These are phyloP conservation scores for Phragmatobia fuliginosa DNA, from an alignment of 2,888 invertebrate species.

Conservation along the genomic window DNA sequence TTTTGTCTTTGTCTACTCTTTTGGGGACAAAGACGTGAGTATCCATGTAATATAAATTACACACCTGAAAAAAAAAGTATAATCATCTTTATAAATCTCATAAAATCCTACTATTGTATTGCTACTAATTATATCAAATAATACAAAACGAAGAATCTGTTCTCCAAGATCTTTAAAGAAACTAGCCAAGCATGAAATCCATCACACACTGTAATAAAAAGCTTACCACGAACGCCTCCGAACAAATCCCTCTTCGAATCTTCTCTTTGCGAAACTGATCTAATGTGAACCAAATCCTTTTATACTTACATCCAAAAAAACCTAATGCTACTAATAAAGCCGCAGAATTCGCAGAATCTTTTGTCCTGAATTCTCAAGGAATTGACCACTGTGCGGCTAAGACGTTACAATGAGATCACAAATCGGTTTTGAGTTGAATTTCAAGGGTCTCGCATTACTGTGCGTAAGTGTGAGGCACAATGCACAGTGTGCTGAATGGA, in stretches of 20 bases:
- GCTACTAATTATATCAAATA: constrained; percentile 12
- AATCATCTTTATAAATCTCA: neutral
- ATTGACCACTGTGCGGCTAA: constrained; percentile 64
- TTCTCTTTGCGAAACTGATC: constrained; percentile 36
- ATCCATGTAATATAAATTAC: too few species aligned
- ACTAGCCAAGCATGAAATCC: constrained; percentile 36
- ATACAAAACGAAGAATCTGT: constrained; percentile 7
- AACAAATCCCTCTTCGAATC: constrained; percentile 56
- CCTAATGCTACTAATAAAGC: constrained; percentile 53
- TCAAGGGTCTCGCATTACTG: constrained; percentile 63
- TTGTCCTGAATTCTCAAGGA: constrained; percentile 51
- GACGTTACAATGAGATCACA: constrained; percentile 39
- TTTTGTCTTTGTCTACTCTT: too few species aligned
- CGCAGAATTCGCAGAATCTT: constrained; percentile 56
- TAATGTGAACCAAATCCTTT: constrained; percentile 61
- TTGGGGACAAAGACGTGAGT: too few species aligned
- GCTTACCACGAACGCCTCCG: constrained; percentile 63
- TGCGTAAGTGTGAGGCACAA: constrained; percentile 51
- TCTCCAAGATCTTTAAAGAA: constrained; percentile 25
- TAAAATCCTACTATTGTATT: constrained; percentile 9
- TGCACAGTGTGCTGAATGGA: constrained; percentile 31
- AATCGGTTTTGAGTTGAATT: constrained; percentile 57
- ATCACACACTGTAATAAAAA: constrained; percentile 36
- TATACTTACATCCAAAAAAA: constrained; percentile 52
- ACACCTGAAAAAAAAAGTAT: neutral